Evolutionary conservation across 2,113 vertebrate genomes (phyloP), one percentile per base, ranked within the genome.

Genomic region (Monopterus albus): DNA sequence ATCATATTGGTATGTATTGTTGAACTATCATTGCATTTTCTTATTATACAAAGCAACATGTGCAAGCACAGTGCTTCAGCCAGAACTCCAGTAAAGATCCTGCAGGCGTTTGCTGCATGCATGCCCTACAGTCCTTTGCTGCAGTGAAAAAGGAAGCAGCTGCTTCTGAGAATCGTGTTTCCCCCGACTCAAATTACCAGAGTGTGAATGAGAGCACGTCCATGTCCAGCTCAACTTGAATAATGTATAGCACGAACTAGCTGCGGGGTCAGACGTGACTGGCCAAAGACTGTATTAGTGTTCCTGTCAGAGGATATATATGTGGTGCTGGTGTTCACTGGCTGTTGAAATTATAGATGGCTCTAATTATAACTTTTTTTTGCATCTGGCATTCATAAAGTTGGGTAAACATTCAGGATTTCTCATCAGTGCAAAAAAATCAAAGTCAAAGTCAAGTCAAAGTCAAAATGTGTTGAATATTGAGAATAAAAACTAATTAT

Each of bases 141-240:
- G 13, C 14, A 51, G 39, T 57, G 62, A 60, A 21, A 29, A 53
- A 74, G 13, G 25, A 35, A 49, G 43, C 85, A 82, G 78, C 75
- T 84, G 87, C 49, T 43, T 62, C 35, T 3, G 2, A 43, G 84
- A 62, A 33, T 86, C 60, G 35, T 14, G 52, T 79, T 88, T 77
- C 68, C 46, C 38, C 11, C 4, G 47, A 53, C 75, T 85, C 53
- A 64, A 36, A 84, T 87, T 55, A 56, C 68, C 1, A 5, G 38
- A 52, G 8, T 9, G 53, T 59, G 33, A 47, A 18, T 20, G 43
- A 31, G 51, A 15, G 7, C 2, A 3, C 18, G 66, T 36, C 62
- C 36, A 23, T 14, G 56, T 50, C 7, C 39, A 29, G 33, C 9
- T 45, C 8, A 18, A 23, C 29, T 25, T 9, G 1, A 36, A 18